Percentiles rank a stretch among this genome's conserved stretches.
Conservation (phyloP, 2,888 invertebrate genomes). For the Drosophila prolongata region DNA sequence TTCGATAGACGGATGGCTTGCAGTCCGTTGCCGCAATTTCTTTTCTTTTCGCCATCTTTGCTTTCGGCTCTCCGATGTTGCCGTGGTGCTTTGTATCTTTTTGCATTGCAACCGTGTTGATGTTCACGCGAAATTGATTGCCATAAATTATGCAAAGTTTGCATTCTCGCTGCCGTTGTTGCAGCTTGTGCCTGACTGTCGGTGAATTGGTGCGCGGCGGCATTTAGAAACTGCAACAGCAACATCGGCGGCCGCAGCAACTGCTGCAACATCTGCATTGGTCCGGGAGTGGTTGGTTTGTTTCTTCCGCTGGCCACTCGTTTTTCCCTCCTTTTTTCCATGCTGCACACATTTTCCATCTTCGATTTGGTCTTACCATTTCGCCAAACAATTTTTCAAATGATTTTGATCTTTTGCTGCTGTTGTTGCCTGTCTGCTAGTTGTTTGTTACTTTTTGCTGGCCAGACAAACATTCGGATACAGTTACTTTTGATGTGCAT, state of each 20-base stretch:
- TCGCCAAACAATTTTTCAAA: conserved; percentile 49
- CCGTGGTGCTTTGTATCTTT: conserved; percentile 21
- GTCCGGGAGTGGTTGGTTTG: conserved; percentile 38
- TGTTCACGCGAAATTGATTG: conserved; percentile 67
- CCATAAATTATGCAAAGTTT: conserved; percentile 66
- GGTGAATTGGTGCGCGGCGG: conserved; percentile 60
- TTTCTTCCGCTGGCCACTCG: conserved; percentile 12
- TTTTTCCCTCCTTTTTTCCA: conserved; percentile 1
- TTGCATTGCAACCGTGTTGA: conserved; percentile 42
- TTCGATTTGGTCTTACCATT: conserved; percentile 41
- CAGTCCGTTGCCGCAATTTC: conserved; percentile 31
- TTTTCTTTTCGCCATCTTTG: conserved; percentile 18
- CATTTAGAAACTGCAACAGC: conserved; percentile 52
- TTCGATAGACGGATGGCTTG: conserved; percentile 36
- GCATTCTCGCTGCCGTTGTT: conserved; percentile 46
- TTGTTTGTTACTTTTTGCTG: conserved; percentile 44
- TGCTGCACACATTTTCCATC: conserved; percentile 27
- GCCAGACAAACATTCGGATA: conserved; percentile 26
- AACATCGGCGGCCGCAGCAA: conserved; percentile 21
- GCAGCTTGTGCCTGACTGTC: conserved; percentile 22
- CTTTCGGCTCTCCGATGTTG: background rate
- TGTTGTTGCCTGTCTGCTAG: conserved; percentile 30
- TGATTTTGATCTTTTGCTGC: conserved; percentile 44
- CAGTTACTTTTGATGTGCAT: conserved; percentile 54
- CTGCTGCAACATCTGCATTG: conserved; percentile 33